Conservation (phyloP, 2,797 vertebrate genomes). For the Pseudochirops corinnae region DNA sequence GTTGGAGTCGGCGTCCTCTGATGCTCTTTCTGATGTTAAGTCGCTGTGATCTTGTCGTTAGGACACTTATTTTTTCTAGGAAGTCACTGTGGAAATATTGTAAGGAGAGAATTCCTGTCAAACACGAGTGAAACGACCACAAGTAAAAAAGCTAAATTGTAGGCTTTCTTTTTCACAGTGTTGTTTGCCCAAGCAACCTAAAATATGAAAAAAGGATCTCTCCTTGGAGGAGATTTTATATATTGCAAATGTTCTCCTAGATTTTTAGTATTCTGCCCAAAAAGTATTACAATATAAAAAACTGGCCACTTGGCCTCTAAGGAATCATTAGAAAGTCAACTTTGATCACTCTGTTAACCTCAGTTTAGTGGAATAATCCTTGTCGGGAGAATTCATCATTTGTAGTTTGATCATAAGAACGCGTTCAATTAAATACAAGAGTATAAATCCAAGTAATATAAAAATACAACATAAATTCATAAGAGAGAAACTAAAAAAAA, state of each 20-base stretch:
- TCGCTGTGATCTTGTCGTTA: background rate
- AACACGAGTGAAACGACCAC: background rate
- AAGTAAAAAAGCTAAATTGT: conserved; percentile 45
- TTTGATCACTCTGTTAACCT: conserved; percentile 24
- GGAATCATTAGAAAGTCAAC: conserved; percentile 31
- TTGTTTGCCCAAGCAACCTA: background rate
- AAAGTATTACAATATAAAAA: conserved; percentile 18
- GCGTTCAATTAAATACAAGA: conserved; percentile 45
- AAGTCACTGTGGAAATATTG: background rate
- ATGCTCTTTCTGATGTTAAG: background rate
- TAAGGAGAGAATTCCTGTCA: background rate
- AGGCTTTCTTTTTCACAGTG: background rate
- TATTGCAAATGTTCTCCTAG: conserved; percentile 17
- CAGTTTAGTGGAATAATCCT: background rate
- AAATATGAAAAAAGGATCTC: conserved; percentile 18
- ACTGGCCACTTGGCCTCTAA: background rate
- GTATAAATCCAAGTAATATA: conserved; percentile 29
- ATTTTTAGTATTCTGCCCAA: conserved; percentile 58
- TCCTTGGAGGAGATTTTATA: conserved; percentile 43
- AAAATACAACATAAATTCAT: conserved; percentile 13
- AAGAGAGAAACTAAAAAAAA: background rate
- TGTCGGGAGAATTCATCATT: conserved; percentile 23
- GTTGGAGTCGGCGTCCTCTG: background rate
- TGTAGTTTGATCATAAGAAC: conserved; percentile 29
- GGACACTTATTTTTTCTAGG: background rate